phyloP scores from a whole-genome alignment of 1,140 invertebrate species.

The Eumeta japonica region DNA sequence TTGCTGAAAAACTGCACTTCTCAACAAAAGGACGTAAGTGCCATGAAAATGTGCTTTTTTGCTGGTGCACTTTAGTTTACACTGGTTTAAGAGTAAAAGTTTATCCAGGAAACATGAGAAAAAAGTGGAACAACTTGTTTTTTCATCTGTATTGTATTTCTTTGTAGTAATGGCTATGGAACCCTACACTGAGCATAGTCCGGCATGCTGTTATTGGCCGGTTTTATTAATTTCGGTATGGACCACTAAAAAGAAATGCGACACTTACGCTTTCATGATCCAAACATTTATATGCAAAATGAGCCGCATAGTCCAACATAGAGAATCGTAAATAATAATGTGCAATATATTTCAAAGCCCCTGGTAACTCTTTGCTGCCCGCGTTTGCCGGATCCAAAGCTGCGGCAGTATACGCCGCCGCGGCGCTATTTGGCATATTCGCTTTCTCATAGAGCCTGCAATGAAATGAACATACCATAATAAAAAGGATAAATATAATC shows the following conservation, averaged over 20 bases:
- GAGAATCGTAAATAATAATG: conserved; percentile 83
- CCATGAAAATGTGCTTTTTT: no score
- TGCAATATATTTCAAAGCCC: conserved; percentile 87
- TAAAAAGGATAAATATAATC: no score
- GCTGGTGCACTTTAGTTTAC: no score
- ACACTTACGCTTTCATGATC: conserved; percentile 70
- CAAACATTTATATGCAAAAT: conserved; percentile 91
- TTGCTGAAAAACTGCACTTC: no score
- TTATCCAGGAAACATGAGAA: not conserved
- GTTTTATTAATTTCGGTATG: no score
- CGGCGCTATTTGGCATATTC: conserved; percentile 82
- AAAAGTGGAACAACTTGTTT: not conserved
- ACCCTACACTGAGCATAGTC: not conserved
- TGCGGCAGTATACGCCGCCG: conserved; percentile 87
- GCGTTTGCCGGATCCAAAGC: conserved; percentile 74
- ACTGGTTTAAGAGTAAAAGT: no score
- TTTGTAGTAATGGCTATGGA: not conserved
- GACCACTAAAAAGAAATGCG: not conserved
- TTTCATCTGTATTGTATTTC: not conserved
- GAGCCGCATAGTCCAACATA: conserved; percentile 81
- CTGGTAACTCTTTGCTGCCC: conserved; percentile 74
- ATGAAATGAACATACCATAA: conserved; percentile 9
- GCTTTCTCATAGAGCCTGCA: conserved; percentile 83
- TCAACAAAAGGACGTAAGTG: no score
- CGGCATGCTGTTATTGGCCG: no score